These are phyloP conservation scores for Centroberyx gerrardi DNA, from an alignment of 2,797 vertebrate species.

Conservation along the genomic window DNA sequence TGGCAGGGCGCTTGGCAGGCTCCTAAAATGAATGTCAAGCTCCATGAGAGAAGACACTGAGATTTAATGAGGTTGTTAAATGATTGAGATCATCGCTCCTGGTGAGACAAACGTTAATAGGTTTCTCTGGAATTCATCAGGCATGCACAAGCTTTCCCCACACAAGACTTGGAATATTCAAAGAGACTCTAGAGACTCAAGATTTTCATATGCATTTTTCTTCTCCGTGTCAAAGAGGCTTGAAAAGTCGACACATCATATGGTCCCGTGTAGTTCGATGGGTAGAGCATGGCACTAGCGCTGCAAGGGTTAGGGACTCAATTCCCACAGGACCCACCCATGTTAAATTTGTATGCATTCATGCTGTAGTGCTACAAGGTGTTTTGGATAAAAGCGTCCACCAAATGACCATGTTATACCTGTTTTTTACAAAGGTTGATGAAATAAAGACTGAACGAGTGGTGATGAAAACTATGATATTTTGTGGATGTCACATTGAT, in stretches of 20 bases:
- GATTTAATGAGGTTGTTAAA: slow-evolving; percentile 59
- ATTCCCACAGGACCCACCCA: too few relatives aligned
- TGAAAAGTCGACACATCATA: neutral
- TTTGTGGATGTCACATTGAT: slow-evolving; percentile 60
- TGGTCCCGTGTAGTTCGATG: slow-evolving; percentile 2
- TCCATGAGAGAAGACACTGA: slow-evolving; percentile 28
- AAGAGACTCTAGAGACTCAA: neutral
- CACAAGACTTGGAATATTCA: slow-evolving; percentile 13
- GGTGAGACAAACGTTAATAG: slow-evolving; percentile 51
- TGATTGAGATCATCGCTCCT: slow-evolving; percentile 57
- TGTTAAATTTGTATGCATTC: neutral
- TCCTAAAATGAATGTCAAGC: slow-evolving; percentile 57
- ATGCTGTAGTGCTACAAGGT: too few relatives aligned
- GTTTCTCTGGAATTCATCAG: slow-evolving; percentile 46
- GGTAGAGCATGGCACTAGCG: neutral
- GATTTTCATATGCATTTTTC: slow-evolving; percentile 14
- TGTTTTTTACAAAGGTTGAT: neutral
- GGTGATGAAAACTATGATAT: slow-evolving; percentile 46
- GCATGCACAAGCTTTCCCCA: slow-evolving; percentile 1
- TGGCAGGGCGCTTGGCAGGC: slow-evolving; percentile 37
- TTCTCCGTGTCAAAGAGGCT: slow-evolving; percentile 7
- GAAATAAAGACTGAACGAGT: slow-evolving; percentile 43
- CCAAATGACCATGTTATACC: slow-evolving; percentile 12
- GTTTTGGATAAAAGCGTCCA: slow-evolving; percentile 19
- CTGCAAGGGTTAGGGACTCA: neutral